These are phyloP conservation scores for Hassar affinis DNA, from an alignment of 2,113 vertebrate genomes.

Conservation along the genomic window DNA sequence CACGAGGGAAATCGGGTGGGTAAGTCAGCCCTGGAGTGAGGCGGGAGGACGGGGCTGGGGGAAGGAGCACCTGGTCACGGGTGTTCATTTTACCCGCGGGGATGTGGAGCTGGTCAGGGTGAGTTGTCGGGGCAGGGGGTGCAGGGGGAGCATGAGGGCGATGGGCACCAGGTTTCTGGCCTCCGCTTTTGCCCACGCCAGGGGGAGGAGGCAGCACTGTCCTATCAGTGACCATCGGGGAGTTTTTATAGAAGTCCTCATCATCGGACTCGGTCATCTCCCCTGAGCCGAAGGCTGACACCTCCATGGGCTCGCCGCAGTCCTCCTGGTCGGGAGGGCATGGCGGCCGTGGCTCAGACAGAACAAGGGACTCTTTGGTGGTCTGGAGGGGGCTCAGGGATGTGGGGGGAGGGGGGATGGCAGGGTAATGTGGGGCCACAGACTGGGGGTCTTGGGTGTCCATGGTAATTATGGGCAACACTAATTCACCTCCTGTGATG, in stretches of 20 bases:
- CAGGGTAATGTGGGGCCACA: conserved; percentile 87
- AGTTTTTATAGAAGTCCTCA: conserved; percentile 91
- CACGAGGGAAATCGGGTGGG: conserved; percentile 85
- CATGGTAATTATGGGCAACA: conserved; percentile 94
- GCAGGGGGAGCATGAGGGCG: conserved; percentile 72
- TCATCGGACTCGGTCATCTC: conserved; percentile 92
- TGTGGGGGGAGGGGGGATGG: conserved; percentile 86
- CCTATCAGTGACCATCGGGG: conserved; percentile 90
- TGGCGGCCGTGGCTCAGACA: conserved; percentile 73
- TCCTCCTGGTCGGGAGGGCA: conserved; percentile 90
- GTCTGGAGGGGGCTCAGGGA: conserved; percentile 83
- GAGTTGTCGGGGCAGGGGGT: conserved; percentile 77
- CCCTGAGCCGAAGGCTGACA: conserved; percentile 89
- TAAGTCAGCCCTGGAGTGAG: conserved; percentile 83
- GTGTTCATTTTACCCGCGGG: conserved; percentile 93
- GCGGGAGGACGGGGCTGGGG: conserved; percentile 81
- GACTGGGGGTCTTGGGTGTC: conserved; percentile 92
- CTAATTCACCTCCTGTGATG: conserved; percentile 89
- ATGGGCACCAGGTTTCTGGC: conserved; percentile 68
- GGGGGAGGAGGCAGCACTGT: conserved; percentile 82
- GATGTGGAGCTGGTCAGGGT: conserved; percentile 81
- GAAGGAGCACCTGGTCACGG: conserved; percentile 85
- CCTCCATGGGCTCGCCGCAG: conserved; percentile 88
- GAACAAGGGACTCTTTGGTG: conserved; percentile 85
- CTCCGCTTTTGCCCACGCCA: conserved; percentile 72